Evolutionary conservation across 2,113 vertebrate genomes (phyloP).

Genomic region (Silurus glanis): DNA sequence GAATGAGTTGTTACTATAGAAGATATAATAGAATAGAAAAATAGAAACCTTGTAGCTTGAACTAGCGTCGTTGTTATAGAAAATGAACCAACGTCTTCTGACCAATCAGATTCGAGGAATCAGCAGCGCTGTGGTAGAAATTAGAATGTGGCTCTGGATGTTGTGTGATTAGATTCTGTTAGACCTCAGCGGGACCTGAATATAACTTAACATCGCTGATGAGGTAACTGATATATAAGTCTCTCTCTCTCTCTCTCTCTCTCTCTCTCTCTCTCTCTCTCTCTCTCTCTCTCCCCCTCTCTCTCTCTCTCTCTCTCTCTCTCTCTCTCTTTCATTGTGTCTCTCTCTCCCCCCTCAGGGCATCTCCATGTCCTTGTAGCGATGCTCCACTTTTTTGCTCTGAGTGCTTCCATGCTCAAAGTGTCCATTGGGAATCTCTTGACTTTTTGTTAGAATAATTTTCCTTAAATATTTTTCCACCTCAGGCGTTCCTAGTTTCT

Average conservation of each 20-base stretch:
- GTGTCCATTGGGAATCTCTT: conserved; percentile 61
- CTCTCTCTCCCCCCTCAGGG: conserved; percentile 26
- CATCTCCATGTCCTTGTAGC: conserved; percentile 56
- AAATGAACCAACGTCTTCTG: not conserved
- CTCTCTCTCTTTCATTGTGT: not conserved
- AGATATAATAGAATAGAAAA: not conserved
- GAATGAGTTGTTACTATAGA: not conserved
- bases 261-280: conserved; percentile 16
- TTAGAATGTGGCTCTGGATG: not conserved
- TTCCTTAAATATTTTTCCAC: conserved; percentile 66
- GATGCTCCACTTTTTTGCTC: conserved; percentile 56
- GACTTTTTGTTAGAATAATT: conserved; percentile 67
- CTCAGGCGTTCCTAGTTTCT: conserved; percentile 50
- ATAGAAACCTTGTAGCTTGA: not conserved
- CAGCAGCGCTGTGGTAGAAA: not conserved
- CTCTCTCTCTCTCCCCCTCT: not conserved
- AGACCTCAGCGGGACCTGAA: not conserved
- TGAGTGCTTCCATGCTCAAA: conserved; percentile 58
- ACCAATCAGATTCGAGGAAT: not conserved
- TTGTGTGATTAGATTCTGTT: conserved; percentile 18
- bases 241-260: conserved; percentile 14
- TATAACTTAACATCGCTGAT: conserved; percentile 18
- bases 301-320: conserved; percentile 7
- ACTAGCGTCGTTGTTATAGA: not conserved
- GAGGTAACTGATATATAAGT: not conserved